Evolutionary conservation across 2,113 vertebrate species (phyloP), one percentile per base, ranked within the genome.

Genomic region (Hipposideros armiger): DNA sequence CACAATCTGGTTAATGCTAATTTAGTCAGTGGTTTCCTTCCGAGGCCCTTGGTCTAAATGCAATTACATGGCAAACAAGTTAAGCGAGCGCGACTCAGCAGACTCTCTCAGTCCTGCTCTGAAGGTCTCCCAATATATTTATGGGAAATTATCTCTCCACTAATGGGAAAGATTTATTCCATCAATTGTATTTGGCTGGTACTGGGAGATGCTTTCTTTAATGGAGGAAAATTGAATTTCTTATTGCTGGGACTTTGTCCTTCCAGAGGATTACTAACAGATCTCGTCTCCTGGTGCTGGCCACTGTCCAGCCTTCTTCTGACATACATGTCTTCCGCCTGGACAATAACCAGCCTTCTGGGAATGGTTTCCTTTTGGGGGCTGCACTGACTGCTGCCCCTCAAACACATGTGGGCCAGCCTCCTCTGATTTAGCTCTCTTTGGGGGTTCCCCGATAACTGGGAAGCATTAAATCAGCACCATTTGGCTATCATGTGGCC

Each of bases 1-100:
- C 78, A 98, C 99, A 99, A 98, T 98, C 96, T 96, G 97, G 98
- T 99, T 99, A 99, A 99, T 99, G 99, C 98, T 99, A 99, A 99
- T 99, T 99, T 98, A 99, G 98, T 98, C 98, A 97, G 96, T 96
- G 82, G 91, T 98, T 99, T 99, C 99, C 99, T 99, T 99, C 99
- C 98, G 93, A 98, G 98, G 99, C 99, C 99, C 99, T 99, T 99
- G 99, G 98, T 98, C 98, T 98, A 98, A 98, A 99, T 98, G 98
- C 97, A 98, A 98, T 98, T 98, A 98, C 90, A 81, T 81, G 91
- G 98, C 99, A 99, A 99, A 99, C 98, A 99, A 98, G 98, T 98
- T 98, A 98, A 98, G 97, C 95, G 78, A 98, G 87, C 5, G 4
- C 85, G 54, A 78, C 81, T 96, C 94, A 95, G 97, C 97, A 98